Conservation (phyloP, 2,888 invertebrate genomes). For the Hypsopygia costalis region DNA sequence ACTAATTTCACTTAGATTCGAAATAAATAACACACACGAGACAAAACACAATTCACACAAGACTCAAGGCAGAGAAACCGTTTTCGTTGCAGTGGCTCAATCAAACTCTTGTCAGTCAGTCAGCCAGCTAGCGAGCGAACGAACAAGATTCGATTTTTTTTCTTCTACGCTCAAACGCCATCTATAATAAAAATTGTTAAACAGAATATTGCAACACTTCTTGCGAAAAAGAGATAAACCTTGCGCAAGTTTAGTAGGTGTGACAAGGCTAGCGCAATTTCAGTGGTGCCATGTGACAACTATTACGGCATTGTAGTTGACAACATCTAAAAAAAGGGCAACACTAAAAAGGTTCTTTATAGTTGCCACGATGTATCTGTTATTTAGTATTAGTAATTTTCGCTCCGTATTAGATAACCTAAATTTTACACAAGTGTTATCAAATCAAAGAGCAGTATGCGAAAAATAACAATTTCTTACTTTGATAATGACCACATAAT, state of each 20-base stretch:
- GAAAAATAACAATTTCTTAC: no score
- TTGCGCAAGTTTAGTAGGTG: background rate
- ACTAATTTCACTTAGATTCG: conserved; percentile 56
- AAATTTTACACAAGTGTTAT: no score
- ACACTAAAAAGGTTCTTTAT: conserved; percentile 3
- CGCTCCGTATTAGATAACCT: no score
- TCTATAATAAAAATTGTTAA: conserved; percentile 27
- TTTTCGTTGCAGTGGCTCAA: conserved; percentile 62
- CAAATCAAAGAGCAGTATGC: no score
- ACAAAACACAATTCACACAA: conserved; percentile 70
- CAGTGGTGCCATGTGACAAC: conserved; percentile 5
- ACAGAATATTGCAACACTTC: conserved; percentile 13
- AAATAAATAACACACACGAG: conserved; percentile 63
- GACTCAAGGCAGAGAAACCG: conserved; percentile 77
- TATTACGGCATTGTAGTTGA: background rate
- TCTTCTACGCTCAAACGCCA: conserved; percentile 37
- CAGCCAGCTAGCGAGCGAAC: background rate
- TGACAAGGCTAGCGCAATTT: background rate
- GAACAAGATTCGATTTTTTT: conserved; percentile 54
- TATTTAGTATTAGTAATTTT: no score
- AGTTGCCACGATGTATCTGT: background rate
- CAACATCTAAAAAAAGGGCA: no score
- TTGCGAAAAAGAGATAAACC: conserved; percentile 13
- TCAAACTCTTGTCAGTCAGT: conserved; percentile 27
- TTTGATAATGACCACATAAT: no score